phyloP scores from a whole-genome alignment of 2,888 invertebrate genomes.

The Folsomia candida region DNA sequence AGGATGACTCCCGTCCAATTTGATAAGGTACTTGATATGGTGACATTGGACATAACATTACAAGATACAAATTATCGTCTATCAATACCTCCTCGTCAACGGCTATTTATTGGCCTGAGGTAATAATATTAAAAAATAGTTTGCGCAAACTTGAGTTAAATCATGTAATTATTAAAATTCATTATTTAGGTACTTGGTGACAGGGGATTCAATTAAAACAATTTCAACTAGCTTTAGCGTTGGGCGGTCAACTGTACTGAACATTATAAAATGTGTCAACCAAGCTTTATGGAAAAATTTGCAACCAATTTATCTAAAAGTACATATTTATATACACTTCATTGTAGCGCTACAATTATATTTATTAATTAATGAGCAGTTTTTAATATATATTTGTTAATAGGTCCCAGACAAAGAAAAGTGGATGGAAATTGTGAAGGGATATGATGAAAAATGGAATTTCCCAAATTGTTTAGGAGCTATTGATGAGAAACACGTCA shows the following conservation, averaged over 20 bases:
- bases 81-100: neutral
- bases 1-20: neutral
- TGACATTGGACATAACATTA: neutral
- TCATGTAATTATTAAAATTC: neutral
- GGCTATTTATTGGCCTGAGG: neutral
- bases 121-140: neutral
- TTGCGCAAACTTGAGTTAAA: neutral
- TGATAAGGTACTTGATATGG: neutral
- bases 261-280: neutral
- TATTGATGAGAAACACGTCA: constrained; percentile 9
- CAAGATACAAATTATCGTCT: neutral
- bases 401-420: neutral
- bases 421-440: constrained; percentile 8
- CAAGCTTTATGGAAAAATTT: neutral
- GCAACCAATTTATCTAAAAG: neutral
- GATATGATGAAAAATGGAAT: constrained; percentile 3
- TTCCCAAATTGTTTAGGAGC: constrained; percentile 17
- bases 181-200: neutral
- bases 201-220: neutral
- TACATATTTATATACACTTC: no score
- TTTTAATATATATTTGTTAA: no score
- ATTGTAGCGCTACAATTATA: neutral
- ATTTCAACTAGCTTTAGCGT: constrained; percentile 2
- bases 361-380: neutral
- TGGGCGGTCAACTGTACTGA: neutral